Evolutionary conservation across 64 coral and sea anemone genomes (phyloP), one percentile per base, ranked within the genome.

Genomic region (Montipora sp.): DNA sequence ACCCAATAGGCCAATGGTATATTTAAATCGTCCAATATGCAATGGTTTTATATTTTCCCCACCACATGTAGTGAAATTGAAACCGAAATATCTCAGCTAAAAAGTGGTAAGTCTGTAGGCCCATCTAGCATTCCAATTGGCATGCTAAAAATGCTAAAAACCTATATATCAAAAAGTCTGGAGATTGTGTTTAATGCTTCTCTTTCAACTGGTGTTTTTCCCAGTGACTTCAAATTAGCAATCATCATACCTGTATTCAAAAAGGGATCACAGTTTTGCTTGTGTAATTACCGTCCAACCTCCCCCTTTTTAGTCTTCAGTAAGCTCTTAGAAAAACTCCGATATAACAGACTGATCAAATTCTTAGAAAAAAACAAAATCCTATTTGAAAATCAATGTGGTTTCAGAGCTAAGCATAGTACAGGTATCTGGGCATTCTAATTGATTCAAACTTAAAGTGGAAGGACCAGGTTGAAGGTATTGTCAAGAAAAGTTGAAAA

Each of bases 11-110:
- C 84, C 65, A 16, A 2, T 74, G 24, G 27, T 51, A 68, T 87
- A 48, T 87, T 47, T 87, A 21, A 87, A 87, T 51, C n/a, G 19
- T 48, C 69, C 84, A 9, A 21, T 87, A 73, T 51, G 84, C 57
- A 73, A 87, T 73, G 75, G 69, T 69, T 18, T 87, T 87, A 49
- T 18, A 13, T 51, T 80, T 47, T 80, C 50, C 53, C 46, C 77
- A 49, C 16, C 66, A 69, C 66, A n/a, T 47, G 47, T 80, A 48
- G 47, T 51, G 67, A 74, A 87, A 73, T 87, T 55, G 70, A 73
- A 87, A 36, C 27, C 27, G 1, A 36, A 36, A 36, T 36, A 36
- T 36, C 27, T 36, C 27, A 36, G 51, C 67, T 44, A 59, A 83
- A 36, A 57, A 59, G 24, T 59, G 80, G 48, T 60, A 83, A 83